Percentiles rank a stretch among this genome's conserved stretches.
Conservation (phyloP, 2,113 vertebrate species). For the Epinephelus lanceolatus region DNA sequence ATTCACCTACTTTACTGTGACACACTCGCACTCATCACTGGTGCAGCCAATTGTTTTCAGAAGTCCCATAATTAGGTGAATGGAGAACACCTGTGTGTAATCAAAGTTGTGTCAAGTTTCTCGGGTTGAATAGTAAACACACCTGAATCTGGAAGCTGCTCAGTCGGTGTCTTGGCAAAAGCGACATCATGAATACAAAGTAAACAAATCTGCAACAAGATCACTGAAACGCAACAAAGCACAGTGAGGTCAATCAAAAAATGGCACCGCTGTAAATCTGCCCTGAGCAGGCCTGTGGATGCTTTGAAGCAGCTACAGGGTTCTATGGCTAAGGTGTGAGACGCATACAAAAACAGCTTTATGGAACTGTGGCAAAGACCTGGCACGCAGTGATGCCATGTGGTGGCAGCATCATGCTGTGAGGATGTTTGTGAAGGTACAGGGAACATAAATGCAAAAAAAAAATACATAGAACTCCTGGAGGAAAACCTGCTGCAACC, state of each 20-base stretch:
- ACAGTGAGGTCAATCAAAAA: slow-evolving; percentile 2
- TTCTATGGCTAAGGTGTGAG: not conserved
- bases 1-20: too few relatives aligned
- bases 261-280: slow-evolving; percentile 2
- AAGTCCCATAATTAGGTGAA: not conserved
- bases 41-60: not conserved
- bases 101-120: not conserved
- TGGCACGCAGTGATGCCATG: not conserved
- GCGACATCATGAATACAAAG: not conserved
- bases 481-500: not conserved
- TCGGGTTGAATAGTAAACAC: not conserved
- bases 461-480: not conserved
- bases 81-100: not conserved
- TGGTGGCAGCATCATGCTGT: not conserved
- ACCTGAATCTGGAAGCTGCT: not conserved
- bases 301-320: not conserved
- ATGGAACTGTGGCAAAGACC: not conserved
- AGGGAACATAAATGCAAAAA: not conserved
- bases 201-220: not conserved
- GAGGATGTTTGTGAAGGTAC: not conserved
- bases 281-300: not conserved
- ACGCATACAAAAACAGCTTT: not conserved
- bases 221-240: not conserved
- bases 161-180: not conserved
- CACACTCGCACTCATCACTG: not conserved